Evolutionary conservation across 2,113 vertebrate genomes (phyloP).

Genomic region (Apeltes quadracus): DNA sequence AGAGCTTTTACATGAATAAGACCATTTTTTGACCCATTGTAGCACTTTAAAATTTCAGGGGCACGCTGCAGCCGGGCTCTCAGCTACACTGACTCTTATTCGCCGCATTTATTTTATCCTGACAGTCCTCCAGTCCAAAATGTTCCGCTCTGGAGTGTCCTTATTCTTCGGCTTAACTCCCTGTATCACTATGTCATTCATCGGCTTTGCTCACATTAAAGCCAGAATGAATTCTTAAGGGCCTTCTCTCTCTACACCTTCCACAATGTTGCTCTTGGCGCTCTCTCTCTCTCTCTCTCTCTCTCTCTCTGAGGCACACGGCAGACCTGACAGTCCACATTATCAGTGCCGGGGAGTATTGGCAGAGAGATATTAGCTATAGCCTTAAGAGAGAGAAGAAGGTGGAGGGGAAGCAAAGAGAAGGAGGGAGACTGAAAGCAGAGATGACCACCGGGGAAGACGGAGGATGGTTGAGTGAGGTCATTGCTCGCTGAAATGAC

Average conservation of each 20-base stretch:
- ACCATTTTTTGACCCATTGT: constrained; percentile 14
- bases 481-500: constrained; percentile 58
- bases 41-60: constrained; percentile 42
- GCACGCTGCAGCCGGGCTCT: constrained; percentile 31
- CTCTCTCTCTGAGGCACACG: constrained; percentile 47
- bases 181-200: constrained; percentile 60
- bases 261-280: constrained; percentile 22
- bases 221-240: constrained; percentile 48
- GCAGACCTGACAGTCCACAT: constrained; percentile 67
- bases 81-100: constrained; percentile 37
- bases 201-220: constrained; percentile 64
- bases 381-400: constrained; percentile 34
- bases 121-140: constrained; percentile 54
- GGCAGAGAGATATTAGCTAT: constrained; percentile 63
- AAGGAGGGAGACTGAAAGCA: constrained; percentile 21
- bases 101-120: constrained; percentile 42
- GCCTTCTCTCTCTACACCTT: constrained; percentile 26
- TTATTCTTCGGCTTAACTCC: constrained; percentile 53
- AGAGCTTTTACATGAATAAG: not conserved
- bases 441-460: constrained; percentile 17
- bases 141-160: constrained; percentile 50
- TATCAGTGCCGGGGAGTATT: constrained; percentile 52
- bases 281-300: constrained; percentile 33
- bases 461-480: constrained; percentile 34
- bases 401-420: not conserved